Percentiles rank a stretch among this genome's conserved stretches.
Evolutionary conservation across 64 coral and sea anemone species (phyloP).

Genomic region (Pocillopora damicornis): DNA sequence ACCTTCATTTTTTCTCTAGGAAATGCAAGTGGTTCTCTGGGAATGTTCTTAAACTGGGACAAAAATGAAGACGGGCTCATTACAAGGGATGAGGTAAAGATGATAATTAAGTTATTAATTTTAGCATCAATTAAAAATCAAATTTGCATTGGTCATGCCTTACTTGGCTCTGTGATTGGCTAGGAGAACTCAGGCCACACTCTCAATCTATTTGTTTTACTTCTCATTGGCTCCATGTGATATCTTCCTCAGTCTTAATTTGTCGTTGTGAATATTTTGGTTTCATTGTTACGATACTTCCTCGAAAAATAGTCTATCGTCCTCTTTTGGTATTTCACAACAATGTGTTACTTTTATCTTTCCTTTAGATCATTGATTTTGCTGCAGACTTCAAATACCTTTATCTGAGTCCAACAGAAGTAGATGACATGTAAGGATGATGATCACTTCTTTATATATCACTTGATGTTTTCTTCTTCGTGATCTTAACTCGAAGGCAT

Average conservation of each 20-base stretch:
- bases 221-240: too few relatives aligned
- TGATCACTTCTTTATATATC: not conserved
- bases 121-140: too few relatives aligned
- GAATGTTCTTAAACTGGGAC: slow-evolving; percentile 50
- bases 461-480: not conserved
- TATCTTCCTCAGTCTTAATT: too few relatives aligned
- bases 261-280: too few relatives aligned
- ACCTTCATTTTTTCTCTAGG: slow-evolving; percentile 1
- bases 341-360: not conserved
- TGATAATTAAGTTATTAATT: not conserved
- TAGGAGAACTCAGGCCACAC: too few relatives aligned
- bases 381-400: slow-evolving; percentile 47
- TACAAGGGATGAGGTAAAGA: slow-evolving; percentile 52
- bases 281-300: too few relatives aligned
- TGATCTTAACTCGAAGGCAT: not conserved
- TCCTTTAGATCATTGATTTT: slow-evolving; percentile 40
- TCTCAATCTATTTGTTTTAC: not conserved
- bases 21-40: slow-evolving; percentile 36
- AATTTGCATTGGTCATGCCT: too few relatives aligned
- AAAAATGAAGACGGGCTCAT: slow-evolving; percentile 35
- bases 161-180: too few relatives aligned
- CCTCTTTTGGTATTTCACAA: not conserved
- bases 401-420: slow-evolving; percentile 38
- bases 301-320: too few relatives aligned
- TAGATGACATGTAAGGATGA: slow-evolving; percentile 50